A percentile compares a stretch with the other conserved stretches of the same genome.
Conservation (phyloP, 2,888 invertebrate species). For the Chironomus tentans region DNA sequence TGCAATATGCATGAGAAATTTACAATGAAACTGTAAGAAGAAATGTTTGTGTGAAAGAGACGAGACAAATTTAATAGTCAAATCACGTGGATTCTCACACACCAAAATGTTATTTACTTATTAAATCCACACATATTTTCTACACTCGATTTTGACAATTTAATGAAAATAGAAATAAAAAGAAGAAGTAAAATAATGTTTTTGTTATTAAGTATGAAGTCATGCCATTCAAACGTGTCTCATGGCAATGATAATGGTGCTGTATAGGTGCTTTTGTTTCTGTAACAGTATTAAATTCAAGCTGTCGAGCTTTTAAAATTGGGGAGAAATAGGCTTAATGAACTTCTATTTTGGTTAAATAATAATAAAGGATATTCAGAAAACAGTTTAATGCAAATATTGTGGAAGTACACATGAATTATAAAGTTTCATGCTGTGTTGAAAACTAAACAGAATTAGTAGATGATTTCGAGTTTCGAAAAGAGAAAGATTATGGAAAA, state of each 20-base stretch:
- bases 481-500: neutral
- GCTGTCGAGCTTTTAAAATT: neutral
- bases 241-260: neutral
- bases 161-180: neutral
- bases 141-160: neutral
- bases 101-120: neutral
- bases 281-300: neutral
- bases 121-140: neutral
- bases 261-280: neutral
- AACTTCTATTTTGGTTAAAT: neutral
- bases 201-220: neutral
- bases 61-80: neutral
- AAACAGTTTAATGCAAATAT: constrained; percentile 19
- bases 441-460: neutral
- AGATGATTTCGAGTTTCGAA: neutral
- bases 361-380: neutral
- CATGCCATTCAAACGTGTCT: neutral
- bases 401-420: neutral
- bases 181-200: neutral
- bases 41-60: too few relatives aligned
- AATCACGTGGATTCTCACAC: neutral
- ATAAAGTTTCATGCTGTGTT: neutral
- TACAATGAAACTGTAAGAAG: neutral
- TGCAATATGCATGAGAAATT: neutral
- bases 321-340: neutral